Evolutionary conservation across 2,888 invertebrate genomes (phyloP).

Genomic region (Ophion obscuratus): DNA sequence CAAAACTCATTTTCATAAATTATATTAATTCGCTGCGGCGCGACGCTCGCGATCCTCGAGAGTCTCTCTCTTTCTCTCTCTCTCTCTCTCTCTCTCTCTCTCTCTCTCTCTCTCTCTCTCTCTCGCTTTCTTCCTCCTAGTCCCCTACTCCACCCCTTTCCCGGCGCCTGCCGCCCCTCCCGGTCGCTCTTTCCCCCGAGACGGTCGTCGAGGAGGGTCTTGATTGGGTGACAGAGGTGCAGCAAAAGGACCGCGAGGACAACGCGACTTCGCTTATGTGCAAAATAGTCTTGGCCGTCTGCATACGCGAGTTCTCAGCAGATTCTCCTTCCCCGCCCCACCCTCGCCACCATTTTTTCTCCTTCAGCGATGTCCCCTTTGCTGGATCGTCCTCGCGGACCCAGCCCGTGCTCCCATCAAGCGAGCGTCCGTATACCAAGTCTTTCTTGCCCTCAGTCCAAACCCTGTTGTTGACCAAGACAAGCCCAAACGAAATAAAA

Average conservation of each 20-base stretch:
- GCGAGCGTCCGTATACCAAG: too few relatives aligned
- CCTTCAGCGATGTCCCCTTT: too few relatives aligned
- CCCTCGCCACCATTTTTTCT: neutral
- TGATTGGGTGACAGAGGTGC: constrained; percentile 79
- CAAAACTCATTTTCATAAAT: constrained; percentile 82
- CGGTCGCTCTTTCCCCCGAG: neutral
- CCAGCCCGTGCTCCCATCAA: too few relatives aligned
- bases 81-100: constrained; percentile 4
- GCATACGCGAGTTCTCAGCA: constrained; percentile 45
- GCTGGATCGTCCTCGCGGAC: too few relatives aligned
- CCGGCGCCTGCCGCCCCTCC: constrained; percentile 2
- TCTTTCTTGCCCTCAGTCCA: too few relatives aligned
- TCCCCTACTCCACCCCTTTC: neutral
- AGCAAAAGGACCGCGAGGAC: constrained; percentile 63
- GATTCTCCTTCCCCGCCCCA: constrained; percentile 17
- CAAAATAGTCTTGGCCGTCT: constrained; percentile 54
- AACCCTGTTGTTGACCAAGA: too few relatives aligned
- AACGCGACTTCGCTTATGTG: constrained; percentile 52
- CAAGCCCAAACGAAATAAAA: too few relatives aligned
- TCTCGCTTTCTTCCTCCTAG: constrained; percentile 1
- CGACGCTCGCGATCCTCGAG: constrained; percentile 64
- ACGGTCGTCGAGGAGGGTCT: constrained; percentile 46
- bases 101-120: constrained; percentile 4
- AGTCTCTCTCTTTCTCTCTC: constrained; percentile 33
- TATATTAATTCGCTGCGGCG: constrained; percentile 81